Base-by-base conservation (phyloP, 2,888 invertebrate species). In the Andrena minutula region DNA sequence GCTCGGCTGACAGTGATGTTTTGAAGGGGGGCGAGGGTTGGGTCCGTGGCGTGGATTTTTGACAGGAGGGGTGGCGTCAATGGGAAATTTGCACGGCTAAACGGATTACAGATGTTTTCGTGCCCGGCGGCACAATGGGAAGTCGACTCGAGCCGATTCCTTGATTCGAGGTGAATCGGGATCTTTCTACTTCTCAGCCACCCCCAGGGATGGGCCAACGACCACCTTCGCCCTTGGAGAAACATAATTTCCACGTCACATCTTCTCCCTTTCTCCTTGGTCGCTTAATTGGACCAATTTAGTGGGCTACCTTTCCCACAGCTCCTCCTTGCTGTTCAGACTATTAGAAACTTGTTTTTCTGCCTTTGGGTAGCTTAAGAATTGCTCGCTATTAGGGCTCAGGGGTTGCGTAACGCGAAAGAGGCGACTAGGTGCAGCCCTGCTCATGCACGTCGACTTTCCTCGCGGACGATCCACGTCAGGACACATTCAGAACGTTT, bases 51-150 rank as follows among this genome's bases (percentile, higher is more conserved):
- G 78, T 73, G 66, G 76, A 86, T 86, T 85, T 87, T 79, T 87
- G 85, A 88, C 88, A 86, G 86, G 76, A 77, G 83, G 78, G 79
- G 32, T 47, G 53, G 53, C 51, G 51, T 92, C 89, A 93, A 93
- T 92, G 88, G 91, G 83, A 92, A 93, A 93, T 93, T 93, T 93
- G 93, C 93, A 93, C 93, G 92, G 91, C 89, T 93, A 93, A 93
- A 93, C 93, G 93, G 93, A 93, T 93, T 93, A 93, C 93, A 93
- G 93, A 93, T 93, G 93, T 94, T 93, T 93, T 91, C 88, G 81
- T 84, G 84, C 83, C 85, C 70, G 20, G 23, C 28, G 75, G 64
- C 28, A 85, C 88, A 88, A 88, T 88, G 64, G 75, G 60, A 80
- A 87, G 87, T 84, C 83, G 86, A 82, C 84, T 75, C 73, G 86